Percentiles rank a stretch among this genome's conserved stretches.
These are phyloP conservation scores for Calidris pygmaea DNA, from an alignment of 2,113 vertebrate species.

Conservation along the genomic window DNA sequence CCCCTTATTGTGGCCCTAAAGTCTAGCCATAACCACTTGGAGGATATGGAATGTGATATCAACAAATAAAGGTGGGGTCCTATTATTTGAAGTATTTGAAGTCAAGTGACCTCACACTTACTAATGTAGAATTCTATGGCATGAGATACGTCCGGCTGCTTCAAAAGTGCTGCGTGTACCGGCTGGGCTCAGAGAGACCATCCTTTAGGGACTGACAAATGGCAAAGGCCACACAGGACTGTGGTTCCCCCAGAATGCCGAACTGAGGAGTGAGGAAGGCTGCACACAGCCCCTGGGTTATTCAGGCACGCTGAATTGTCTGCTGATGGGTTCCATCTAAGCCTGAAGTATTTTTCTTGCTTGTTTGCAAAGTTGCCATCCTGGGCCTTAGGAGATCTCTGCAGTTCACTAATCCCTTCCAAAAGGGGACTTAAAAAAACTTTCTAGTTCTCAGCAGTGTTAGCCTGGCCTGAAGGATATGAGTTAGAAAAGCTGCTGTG, in stretches of 20 bases:
- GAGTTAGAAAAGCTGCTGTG: neutral
- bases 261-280: neutral
- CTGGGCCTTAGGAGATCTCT: neutral
- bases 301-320: neutral
- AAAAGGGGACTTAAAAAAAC: neutral
- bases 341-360: neutral
- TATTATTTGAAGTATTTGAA: neutral
- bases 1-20: neutral
- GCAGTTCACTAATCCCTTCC: neutral
- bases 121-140: neutral
- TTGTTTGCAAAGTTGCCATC: neutral
- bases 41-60: neutral
- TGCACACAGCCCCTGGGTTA: neutral
- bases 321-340: neutral
- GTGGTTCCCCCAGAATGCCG: neutral
- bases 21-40: neutral
- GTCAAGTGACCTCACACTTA: neutral
- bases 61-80: neutral
- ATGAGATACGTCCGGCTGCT: neutral
- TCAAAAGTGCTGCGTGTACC: neutral
- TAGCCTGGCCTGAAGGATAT: neutral
- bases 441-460: neutral
- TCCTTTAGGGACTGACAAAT: neutral
- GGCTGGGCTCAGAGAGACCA: neutral
- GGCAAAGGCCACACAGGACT: neutral